These are phyloP conservation scores for Emydura subglobosa DNA, from an alignment of 2,113 vertebrate species.

Conservation along the genomic window DNA sequence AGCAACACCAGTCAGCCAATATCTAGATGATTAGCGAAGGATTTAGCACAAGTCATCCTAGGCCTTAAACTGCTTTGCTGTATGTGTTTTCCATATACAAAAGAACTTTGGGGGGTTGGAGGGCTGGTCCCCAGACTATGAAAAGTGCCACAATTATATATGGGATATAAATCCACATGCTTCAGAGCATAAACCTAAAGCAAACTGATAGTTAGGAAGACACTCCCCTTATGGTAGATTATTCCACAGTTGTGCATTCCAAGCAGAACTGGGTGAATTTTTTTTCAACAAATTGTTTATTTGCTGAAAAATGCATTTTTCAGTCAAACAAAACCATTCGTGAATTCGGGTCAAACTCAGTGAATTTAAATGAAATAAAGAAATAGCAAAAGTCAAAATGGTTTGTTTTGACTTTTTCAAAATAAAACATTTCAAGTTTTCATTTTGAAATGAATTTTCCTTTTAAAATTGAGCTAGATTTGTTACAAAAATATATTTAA, in stretches of 20 bases:
- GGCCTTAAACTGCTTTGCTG: constrained; percentile 21
- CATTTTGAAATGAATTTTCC: too few species aligned
- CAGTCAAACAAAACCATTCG: too few species aligned
- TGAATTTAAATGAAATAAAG: too few species aligned
- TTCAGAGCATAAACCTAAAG: neutral
- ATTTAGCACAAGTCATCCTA: constrained; percentile 5
- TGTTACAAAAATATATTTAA: too few species aligned
- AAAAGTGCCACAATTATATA: neutral
- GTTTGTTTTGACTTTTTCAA: too few species aligned
- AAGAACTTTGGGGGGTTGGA: neutral
- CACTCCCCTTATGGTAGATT: neutral
- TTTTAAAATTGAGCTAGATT: too few species aligned
- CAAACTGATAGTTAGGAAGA: neutral
- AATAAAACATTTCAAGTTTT: too few species aligned
- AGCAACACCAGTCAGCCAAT: constrained; percentile 8
- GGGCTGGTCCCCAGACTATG: constrained; percentile 23
- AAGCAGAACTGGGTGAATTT: too few species aligned
- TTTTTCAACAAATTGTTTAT: too few species aligned
- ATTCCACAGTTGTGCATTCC: neutral
- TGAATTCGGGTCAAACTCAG: too few species aligned
- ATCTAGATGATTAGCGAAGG: constrained; percentile 6
- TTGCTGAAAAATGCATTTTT: too few species aligned
- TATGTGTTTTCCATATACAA: constrained; percentile 13
- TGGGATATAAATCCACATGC: neutral
- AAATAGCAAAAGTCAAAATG: too few species aligned